These are phyloP conservation scores for Leptinotarsa tumamoca DNA, from an alignment of 2,888 invertebrate species.

Conservation along the genomic window DNA sequence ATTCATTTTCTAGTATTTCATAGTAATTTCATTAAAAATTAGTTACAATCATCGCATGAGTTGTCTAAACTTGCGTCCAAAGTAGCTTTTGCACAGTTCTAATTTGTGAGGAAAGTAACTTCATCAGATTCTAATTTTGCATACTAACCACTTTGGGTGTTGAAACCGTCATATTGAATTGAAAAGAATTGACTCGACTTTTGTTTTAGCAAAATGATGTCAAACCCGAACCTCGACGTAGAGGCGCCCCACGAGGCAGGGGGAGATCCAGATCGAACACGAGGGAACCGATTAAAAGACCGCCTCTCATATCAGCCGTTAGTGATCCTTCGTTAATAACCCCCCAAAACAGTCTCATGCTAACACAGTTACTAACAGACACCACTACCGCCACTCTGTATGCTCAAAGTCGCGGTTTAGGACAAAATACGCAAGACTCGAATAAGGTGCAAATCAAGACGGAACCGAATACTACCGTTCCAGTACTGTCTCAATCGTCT, in stretches of 20 bases:
- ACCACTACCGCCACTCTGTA: constrained; percentile 45
- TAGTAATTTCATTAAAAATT: too few species aligned
- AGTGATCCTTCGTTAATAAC: constrained; percentile 80
- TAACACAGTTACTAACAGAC: constrained; percentile 81
- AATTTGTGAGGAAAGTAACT: too few species aligned
- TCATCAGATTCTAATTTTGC: too few species aligned
- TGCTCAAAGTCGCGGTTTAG: constrained; percentile 46
- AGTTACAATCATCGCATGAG: too few species aligned
- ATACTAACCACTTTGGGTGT: too few species aligned
- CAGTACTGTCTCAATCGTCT: constrained; percentile 68
- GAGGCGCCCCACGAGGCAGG: constrained; percentile 60
- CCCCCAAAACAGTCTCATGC: constrained; percentile 74
- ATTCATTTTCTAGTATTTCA: too few species aligned
- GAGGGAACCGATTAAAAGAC: constrained; percentile 67
- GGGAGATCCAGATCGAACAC: constrained; percentile 71
- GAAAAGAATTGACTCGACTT: not conserved
- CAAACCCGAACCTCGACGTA: constrained; percentile 48
- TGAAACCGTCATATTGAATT: too few species aligned
- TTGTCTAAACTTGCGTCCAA: too few species aligned
- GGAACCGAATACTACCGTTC: constrained; percentile 62
- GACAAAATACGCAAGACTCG: constrained; percentile 44
- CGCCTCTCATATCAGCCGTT: constrained; percentile 78
- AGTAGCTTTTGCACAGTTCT: too few species aligned
- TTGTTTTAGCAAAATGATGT: constrained; percentile 51
- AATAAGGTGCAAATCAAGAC: constrained; percentile 55